Conservation (phyloP, 2,888 invertebrate species). For the Drosophila diplacantha region DNA sequence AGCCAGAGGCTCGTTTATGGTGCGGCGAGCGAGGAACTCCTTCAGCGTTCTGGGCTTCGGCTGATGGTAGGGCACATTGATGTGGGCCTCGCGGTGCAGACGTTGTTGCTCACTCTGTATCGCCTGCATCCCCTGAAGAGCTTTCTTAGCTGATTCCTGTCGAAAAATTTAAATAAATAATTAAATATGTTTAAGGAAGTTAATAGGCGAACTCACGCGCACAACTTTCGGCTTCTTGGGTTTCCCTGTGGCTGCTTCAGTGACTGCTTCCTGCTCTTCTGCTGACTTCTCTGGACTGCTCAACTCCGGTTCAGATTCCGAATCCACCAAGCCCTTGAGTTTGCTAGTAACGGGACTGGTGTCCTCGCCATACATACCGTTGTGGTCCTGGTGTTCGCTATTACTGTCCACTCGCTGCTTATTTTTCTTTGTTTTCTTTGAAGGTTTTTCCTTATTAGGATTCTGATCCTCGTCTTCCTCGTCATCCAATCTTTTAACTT, state of each 20-base stretch:
- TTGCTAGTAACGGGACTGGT: slow-evolving; percentile 21
- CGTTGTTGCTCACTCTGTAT: slow-evolving; percentile 92
- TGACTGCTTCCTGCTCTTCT: slow-evolving; percentile 4
- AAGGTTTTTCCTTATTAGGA: background rate
- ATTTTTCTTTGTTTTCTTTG: slow-evolving; percentile 28
- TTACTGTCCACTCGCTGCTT: slow-evolving; percentile 35
- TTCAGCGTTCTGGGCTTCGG: slow-evolving; percentile 88
- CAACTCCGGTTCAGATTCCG: slow-evolving; percentile 56
- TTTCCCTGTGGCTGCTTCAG: slow-evolving; percentile 19
- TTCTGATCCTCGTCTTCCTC: background rate
- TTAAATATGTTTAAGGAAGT: background rate
- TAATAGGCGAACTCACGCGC: slow-evolving; percentile 39
- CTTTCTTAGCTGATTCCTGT: slow-evolving; percentile 83
- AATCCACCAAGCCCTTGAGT: slow-evolving; percentile 52
- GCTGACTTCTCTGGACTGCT: slow-evolving; percentile 33
- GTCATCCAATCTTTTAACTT: background rate
- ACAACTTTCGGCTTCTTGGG: slow-evolving; percentile 49
- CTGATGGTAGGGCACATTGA: slow-evolving; percentile 90
- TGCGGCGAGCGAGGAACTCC: slow-evolving; percentile 83
- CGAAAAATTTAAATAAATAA: slow-evolving; percentile 10
- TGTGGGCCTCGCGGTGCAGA: slow-evolving; percentile 85
- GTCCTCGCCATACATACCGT: background rate
- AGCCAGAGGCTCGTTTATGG: slow-evolving; percentile 63
- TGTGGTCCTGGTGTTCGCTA: slow-evolving; percentile 7
- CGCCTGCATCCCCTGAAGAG: slow-evolving; percentile 84